These are phyloP conservation scores for Glyphotaelius pellucidus DNA, from an alignment of 2,888 invertebrate species.

Conservation along the genomic window DNA sequence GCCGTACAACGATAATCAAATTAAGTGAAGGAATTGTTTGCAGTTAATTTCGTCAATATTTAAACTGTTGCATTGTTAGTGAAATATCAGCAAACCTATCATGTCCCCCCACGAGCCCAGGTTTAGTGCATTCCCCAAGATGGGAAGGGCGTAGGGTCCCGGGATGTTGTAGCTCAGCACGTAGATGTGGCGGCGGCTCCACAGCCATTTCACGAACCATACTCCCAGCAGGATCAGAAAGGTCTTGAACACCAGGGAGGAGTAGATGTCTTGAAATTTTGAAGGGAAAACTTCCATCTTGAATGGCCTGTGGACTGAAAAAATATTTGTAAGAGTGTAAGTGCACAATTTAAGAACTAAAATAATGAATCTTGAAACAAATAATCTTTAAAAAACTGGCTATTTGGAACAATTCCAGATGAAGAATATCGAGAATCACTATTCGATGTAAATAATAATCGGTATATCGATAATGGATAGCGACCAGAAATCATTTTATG, in stretches of 20 bases:
- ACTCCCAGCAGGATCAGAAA: neutral
- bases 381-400: neutral
- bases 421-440: neutral
- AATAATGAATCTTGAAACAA: neutral
- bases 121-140: constrained; percentile 43
- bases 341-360: neutral
- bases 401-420: neutral
- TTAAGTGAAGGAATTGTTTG: no score
- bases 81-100: neutral
- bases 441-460: neutral
- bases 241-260: neutral
- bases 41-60: no score
- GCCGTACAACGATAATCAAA: no score
- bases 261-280: neutral
- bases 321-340: neutral
- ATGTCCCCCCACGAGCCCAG: constrained; percentile 14
- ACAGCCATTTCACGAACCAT: constrained; percentile 30
- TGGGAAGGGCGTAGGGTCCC: constrained; percentile 46
- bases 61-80: neutral
- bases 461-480: neutral
- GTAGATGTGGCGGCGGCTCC: constrained; percentile 49
- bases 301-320: neutral
- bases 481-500: no score
- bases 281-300: neutral
- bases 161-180: constrained; percentile 46